Base-by-base conservation (phyloP, 2,113 vertebrate genomes). In the Podarcis raffonei region DNA sequence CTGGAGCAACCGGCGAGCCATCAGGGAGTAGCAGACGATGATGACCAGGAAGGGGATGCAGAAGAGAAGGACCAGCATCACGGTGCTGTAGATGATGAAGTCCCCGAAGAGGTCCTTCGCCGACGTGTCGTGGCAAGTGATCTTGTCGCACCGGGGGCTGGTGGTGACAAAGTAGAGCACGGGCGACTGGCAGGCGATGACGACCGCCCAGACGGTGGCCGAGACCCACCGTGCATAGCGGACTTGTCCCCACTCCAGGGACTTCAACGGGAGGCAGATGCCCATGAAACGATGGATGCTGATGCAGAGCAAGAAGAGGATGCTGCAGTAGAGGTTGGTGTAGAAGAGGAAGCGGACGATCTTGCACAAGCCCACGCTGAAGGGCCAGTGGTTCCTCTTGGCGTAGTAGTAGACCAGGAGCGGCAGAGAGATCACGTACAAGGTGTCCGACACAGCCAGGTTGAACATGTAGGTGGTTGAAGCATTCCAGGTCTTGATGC, bases 401-500 rank as follows among this genome's bases (percentile, higher is more conserved):
- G 98, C 98, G 0, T 99, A 99, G 93, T 99, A 99, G 87, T 98
- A 98, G 74, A 99, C 96, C 87, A 99, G 97, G 84, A 99, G 98
- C 0, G 99, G 99, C 85, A 99, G 95, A 0, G 98, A 99, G 69
- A 99, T 95, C 53, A 98, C 96, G 3, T 99, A 99, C 81, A 99
- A 97, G 0, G 97, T 97, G 94, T 99, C 99, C 0, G 98, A 99
- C 57, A 98, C 89, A 0, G 98, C 98, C 96, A 99, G 95, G 97
- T 99, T 98, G 96, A 99, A 98, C 98, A 99, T 99, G 95, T 99
- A 99, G 0, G 98, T 98, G 35, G 98, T 99, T 92, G 97, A 98
- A 11, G 98, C 97, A 0, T 97, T 99, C 99, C 99, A 99, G 53
- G 94, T 97, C 96, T 98, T 98, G 37, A 98, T 98, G 88, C 97